phyloP scores from a whole-genome alignment of 2,113 vertebrate genomes.

The Stictonetta naevosa region DNA sequence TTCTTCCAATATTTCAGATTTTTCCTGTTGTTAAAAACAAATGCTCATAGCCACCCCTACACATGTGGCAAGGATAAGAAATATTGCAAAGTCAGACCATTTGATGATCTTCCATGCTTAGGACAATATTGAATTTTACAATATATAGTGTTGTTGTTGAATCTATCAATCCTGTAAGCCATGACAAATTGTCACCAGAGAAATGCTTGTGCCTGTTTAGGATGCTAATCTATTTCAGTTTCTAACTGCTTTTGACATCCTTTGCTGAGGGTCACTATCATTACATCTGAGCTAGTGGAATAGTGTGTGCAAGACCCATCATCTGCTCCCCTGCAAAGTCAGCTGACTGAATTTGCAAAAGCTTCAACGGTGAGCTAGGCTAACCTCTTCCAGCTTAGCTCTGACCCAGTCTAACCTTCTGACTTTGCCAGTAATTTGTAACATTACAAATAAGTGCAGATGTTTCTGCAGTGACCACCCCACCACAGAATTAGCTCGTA shows the following conservation, averaged over 20 bases:
- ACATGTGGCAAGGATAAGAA: neutral
- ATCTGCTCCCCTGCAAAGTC: neutral
- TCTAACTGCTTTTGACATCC: conserved; percentile 25
- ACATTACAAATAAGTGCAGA: neutral
- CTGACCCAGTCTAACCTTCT: conserved; percentile 17
- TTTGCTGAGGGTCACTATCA: conserved; percentile 29
- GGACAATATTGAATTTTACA: neutral
- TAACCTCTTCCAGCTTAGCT: conserved; percentile 23
- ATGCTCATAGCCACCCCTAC: neutral
- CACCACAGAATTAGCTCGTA: neutral
- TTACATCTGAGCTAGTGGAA: neutral
- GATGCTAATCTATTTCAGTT: conserved; percentile 24
- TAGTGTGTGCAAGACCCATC: neutral
- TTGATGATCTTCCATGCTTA: neutral
- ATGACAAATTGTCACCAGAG: neutral
- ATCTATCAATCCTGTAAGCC: neutral
- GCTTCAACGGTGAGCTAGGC: neutral
- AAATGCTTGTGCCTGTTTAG: conserved; percentile 7
- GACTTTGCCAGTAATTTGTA: conserved; percentile 1
- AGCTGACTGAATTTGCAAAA: neutral
- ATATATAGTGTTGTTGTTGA: neutral
- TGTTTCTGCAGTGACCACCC: neutral
- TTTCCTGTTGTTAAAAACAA: neutral
- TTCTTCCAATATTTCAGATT: neutral
- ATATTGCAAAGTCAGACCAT: neutral